Evolutionary conservation across 2,888 invertebrate genomes (phyloP), one percentile per base, ranked within the genome.

Genomic region (Meganola albula): DNA sequence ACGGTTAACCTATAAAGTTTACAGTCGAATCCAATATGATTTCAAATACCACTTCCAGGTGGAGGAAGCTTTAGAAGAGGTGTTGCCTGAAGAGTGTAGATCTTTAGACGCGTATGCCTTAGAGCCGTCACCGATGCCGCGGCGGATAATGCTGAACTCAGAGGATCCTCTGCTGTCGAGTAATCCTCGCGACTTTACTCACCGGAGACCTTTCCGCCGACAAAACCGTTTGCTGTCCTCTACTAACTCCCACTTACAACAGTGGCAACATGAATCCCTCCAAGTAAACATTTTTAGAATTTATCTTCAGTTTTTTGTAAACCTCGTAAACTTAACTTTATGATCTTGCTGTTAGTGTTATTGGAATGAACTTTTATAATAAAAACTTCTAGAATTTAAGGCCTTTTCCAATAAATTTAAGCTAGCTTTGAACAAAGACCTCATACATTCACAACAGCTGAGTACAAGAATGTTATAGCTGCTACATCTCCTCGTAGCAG

Each of bases 81-180:
- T 95, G 1, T 74, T 95, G 31, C 94, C 95, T 2, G 93, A 92
- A 48, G 93, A 93, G 74, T 91, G 90, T 49, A 88, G 90, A 48
- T 88, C 89, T 14, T 57, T 86, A 43, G 85, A 86, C 85, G 71
- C 91, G 78, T 89, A 91, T 47, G 87, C 91, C 27, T 79, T 89
- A 58, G 89, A 89, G 28, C 87, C 90, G 27, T 89, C 90, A 1
- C 90, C 92, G 3, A 78, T 93, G 5, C 92, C 94, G 45, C 92
- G 92, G 3, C 92, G 94, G 58, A 95, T 95, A 88, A 93, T 95
- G 92, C 91, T 94, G 7, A 95, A 95, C 64, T 94, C 94, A 0
- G 95, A 95, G 58, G 95, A 95, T 68, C 95, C 95, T 0, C 72
- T 95, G 2, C 71, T 95, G 10, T 95, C 95, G 0, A 94, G 94